phyloP scores from a whole-genome alignment of 1,140 invertebrate species.

The Doryteuthis pealeii region DNA sequence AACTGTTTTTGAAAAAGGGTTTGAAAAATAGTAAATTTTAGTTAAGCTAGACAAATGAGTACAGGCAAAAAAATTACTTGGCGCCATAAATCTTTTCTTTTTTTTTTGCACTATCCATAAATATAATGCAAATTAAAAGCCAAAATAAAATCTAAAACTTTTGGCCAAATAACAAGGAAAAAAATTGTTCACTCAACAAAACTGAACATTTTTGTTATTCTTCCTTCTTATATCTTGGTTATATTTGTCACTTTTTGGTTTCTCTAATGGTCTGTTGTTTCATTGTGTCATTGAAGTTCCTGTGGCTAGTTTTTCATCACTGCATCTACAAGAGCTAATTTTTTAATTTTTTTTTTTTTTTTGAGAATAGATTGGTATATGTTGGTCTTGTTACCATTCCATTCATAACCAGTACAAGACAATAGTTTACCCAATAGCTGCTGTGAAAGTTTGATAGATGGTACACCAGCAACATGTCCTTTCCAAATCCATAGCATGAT shows the following conservation, averaged over 20 bases:
- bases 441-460: no score
- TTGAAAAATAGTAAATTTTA: neutral
- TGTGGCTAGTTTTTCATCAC: conserved; percentile 8
- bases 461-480: no score
- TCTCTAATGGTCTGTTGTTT: neutral
- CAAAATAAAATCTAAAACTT: no score
- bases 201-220: conserved; percentile 1
- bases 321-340: conserved; percentile 5
- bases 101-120: no score
- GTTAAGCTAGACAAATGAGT: conserved; percentile 1
- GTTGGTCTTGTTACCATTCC: no score
- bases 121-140: no score
- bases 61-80: conserved; percentile 10
- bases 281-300: neutral
- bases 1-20: neutral
- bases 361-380: no score
- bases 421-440: no score
- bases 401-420: no score
- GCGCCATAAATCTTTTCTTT: neutral
- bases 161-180: neutral
- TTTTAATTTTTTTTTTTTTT: no score
- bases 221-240: neutral
- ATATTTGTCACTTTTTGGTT: neutral
- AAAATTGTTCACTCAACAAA: conserved; percentile 1
- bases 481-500: no score